A percentile compares a stretch with the other conserved stretches of the same genome.
Conservation (phyloP, 1,140 invertebrate species). For the Zaprionus tsacasi region DNA sequence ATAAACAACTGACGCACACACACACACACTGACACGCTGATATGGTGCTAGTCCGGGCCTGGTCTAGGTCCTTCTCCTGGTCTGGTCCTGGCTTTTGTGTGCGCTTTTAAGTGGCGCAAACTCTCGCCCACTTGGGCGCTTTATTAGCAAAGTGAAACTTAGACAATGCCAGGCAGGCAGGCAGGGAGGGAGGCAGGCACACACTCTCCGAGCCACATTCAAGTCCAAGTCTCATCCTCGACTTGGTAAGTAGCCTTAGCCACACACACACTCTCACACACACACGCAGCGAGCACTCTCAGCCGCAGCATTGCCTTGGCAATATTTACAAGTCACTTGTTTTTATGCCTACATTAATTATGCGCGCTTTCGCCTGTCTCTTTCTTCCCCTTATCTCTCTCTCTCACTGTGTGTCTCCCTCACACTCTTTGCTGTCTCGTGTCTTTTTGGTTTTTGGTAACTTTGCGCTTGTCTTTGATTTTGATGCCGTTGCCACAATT, state of each 20-base stretch:
- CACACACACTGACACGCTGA: conserved; percentile 28
- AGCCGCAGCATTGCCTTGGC: conserved; percentile 64
- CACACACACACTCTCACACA: conserved; percentile 34
- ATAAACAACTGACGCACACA: conserved; percentile 41
- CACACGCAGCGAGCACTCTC: conserved; percentile 21
- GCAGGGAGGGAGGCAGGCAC: background rate
- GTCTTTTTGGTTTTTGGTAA: conserved; percentile 66
- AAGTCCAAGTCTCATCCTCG: conserved; percentile 14
- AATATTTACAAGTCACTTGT: conserved; percentile 83
- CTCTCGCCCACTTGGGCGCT: conserved; percentile 70
- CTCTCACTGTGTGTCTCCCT: background rate
- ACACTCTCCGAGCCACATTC: background rate
- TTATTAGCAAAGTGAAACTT: conserved; percentile 69
- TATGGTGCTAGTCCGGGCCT: background rate
- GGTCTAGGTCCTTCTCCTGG: conserved; percentile 10
- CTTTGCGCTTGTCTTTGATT: conserved; percentile 72
- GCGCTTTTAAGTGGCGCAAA: conserved; percentile 73
- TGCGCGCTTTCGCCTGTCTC: conserved; percentile 61
- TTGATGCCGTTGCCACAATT: conserved; percentile 75
- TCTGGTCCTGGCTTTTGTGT: conserved; percentile 55
- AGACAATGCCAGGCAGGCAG: conserved; percentile 36
- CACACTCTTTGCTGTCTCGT: conserved; percentile 45
- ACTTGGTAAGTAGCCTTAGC: conserved; percentile 69
- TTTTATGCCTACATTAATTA: conserved; percentile 83
- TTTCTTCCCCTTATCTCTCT: background rate